Evolutionary conservation across 2,888 invertebrate genomes (phyloP), one percentile per base, ranked within the genome.

Genomic region (Boloria euphrosyne): DNA sequence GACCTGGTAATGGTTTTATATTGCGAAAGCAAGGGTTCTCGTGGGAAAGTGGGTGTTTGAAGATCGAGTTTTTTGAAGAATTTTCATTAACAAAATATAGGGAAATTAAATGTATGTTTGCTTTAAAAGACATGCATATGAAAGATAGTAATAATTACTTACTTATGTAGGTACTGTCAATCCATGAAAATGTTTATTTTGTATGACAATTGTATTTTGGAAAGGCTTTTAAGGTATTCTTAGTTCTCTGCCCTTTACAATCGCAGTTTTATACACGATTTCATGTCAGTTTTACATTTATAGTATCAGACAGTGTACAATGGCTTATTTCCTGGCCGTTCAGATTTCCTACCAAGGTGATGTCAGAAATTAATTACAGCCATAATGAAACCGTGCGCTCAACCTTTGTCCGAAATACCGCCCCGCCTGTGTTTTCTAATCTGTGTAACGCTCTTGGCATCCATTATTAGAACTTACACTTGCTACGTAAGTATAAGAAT

Each of bases 331-430:
- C 63, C 67, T 68, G 65, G 62, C 67, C 67, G 65, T 66, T 70
- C 71, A 67, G 73, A 66, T 72, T 65, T 68, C 65, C 63, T 61
- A 68, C 69, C 58, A 54, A 46, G 55, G 61, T 64, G 66, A 71
- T 69, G 69, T 69, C 71, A 69, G 69, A 73, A 73, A 75, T 77
- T 77, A 75, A 76, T 76, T 75, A 76, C 73, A 58, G 60, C 71
- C 69, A 72, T 73, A 75, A 76, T 75, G 73, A 72, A 74, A 74
- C 72, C 73, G 72, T 73, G 69, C 69, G 71, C 73, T 70, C 67
- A 70, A 73, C 73, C 76, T 74, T 72, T 73, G 71, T 70, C 66
- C 69, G 65, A 70, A 75, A 75, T 74, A 71, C 72, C 72, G 70
- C 69, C 57, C 54, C 61, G 65, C 49, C 65, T 68, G 68, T 63